A percentile compares a stretch with the other conserved stretches of the same genome.
phyloP scores from a whole-genome alignment of 1,140 invertebrate species.

The Brachystomella parvula region DNA sequence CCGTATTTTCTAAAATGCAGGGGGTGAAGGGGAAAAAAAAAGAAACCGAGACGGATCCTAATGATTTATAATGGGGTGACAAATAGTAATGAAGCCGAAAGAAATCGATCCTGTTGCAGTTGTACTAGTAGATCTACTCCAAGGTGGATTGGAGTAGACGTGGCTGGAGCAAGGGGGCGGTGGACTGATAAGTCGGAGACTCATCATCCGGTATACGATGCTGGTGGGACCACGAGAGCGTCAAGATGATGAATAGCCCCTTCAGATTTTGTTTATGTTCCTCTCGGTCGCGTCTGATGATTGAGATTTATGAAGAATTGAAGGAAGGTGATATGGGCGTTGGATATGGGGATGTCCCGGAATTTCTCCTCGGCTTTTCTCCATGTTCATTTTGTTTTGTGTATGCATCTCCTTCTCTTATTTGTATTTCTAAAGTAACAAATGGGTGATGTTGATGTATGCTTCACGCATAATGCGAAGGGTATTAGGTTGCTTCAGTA shows the following conservation, averaged over 20 bases:
- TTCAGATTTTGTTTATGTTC: no score
- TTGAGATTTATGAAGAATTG: constrained; percentile 13
- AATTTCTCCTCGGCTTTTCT: background rate
- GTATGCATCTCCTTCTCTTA: no score
- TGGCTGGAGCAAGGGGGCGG: background rate
- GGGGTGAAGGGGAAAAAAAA: no score
- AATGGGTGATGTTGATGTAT: background rate
- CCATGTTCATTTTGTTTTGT: no score
- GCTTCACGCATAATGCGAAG: background rate
- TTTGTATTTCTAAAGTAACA: background rate
- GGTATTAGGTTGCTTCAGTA: background rate
- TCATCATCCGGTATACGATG: no score
- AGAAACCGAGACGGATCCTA: background rate
- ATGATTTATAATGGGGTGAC: constrained; percentile 12
- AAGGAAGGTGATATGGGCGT: background rate
- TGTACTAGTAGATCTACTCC: no score
- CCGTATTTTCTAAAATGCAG: background rate
- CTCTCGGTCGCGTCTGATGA: background rate
- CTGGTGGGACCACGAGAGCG: no score
- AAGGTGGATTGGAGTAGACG: no score
- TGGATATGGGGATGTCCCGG: background rate
- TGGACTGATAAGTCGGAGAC: background rate
- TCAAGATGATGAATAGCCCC: no score
- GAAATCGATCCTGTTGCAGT: constrained; percentile 1
- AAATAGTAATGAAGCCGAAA: background rate